Percentiles rank a stretch among this genome's conserved stretches.
These are phyloP conservation scores for Lepus townsendii DNA, from an alignment of 2,797 vertebrate species.

Conservation along the genomic window DNA sequence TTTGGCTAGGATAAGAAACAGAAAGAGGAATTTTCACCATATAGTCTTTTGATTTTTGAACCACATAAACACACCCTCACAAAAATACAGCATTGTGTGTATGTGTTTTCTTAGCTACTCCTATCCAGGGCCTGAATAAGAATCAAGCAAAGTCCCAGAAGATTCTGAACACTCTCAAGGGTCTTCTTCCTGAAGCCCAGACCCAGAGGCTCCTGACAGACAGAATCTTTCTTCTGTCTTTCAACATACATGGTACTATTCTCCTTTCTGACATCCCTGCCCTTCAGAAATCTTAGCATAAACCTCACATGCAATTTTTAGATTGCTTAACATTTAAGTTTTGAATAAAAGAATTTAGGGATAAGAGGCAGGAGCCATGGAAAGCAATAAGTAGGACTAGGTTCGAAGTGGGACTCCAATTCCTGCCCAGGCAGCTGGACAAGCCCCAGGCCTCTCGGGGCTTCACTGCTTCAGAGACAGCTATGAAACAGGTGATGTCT, in stretches of 20 bases:
- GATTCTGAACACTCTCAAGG: neutral
- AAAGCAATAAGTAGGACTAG: neutral
- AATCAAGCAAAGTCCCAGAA: conserved; percentile 20
- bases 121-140: neutral
- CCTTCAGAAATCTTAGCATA: neutral
- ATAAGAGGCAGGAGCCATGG: neutral
- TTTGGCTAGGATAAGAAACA: neutral
- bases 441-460: neutral
- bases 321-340: neutral
- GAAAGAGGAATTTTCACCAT: neutral
- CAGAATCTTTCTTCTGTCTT: neutral
- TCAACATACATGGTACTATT: neutral
- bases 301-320: neutral
- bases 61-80: neutral
- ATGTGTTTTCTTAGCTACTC: neutral
- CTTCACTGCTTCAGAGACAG: neutral
- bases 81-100: neutral
- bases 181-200: neutral
- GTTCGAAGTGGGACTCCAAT: neutral
- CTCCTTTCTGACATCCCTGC: neutral
- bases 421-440: neutral
- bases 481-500: neutral
- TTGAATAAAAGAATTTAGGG: neutral
- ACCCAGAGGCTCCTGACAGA: neutral
- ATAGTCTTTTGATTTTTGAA: conserved; percentile 53